Evolutionary conservation across 1,140 invertebrate genomes (phyloP).

Genomic region (Aphidius ervi): DNA sequence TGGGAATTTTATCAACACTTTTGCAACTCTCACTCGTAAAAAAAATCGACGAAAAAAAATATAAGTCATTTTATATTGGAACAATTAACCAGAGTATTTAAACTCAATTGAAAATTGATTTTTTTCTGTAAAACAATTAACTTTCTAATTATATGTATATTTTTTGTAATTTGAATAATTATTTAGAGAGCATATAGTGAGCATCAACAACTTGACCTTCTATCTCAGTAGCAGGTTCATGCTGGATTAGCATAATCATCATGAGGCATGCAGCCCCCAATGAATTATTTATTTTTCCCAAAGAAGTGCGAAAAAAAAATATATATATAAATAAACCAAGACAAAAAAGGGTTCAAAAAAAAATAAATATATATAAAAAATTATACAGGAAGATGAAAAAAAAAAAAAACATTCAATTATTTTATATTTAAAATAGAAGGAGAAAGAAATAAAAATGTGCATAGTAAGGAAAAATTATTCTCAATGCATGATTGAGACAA

Average conservation of each 20-base stretch:
- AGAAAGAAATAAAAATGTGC: no score
- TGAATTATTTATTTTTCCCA: conserved; percentile 47
- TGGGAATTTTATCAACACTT: no score
- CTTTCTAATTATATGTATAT: not conserved
- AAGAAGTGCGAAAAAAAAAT: conserved; percentile 13
- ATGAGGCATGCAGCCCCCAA: conserved; percentile 42
- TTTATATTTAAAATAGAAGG: no score
- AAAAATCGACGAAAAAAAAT: no score
- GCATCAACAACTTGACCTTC: conserved; percentile 1
- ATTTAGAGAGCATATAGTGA: conserved; percentile 4
- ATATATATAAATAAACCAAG: no score
- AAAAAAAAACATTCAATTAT: conserved; percentile 31
- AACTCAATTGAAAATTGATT: not conserved
- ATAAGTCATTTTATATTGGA: no score
- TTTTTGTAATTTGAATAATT: conserved; percentile 4
- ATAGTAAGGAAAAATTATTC: no score
- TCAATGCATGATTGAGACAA: no score
- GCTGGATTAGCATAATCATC: conserved; percentile 44
- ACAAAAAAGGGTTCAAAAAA: conserved; percentile 19
- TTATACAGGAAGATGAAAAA: conserved; percentile 7
- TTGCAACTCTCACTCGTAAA: no score
- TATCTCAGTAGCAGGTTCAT: conserved; percentile 30
- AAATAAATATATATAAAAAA: conserved; percentile 15
- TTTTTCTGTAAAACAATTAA: not conserved
- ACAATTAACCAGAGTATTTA: not conserved